A percentile compares a stretch with the other conserved stretches of the same genome.
These are phyloP conservation scores for Neotragus moschatus DNA, from an alignment of 2,113 vertebrate species.

Conservation along the genomic window DNA sequence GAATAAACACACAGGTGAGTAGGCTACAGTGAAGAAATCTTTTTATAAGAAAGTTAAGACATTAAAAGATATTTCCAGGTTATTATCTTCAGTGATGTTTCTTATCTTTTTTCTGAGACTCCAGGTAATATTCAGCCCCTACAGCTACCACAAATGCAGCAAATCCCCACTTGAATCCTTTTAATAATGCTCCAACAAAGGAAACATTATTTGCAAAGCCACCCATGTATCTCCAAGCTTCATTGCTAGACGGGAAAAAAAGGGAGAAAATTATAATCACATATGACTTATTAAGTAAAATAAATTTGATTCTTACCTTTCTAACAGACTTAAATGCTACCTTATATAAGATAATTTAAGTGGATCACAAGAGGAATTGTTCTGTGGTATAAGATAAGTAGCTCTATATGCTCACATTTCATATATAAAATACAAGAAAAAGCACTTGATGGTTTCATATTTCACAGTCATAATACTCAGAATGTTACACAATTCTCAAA, in stretches of 20 bases:
- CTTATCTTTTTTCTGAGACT: constrained; percentile 88
- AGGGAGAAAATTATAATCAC: constrained; percentile 48
- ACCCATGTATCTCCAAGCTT: constrained; percentile 92
- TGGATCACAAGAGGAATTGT: background rate
- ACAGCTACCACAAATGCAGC: constrained; percentile 90
- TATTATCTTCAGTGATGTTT: constrained; percentile 80
- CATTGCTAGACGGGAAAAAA: constrained; percentile 86
- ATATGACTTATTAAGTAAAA: background rate
- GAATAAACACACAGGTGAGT: constrained; percentile 40
- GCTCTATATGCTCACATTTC: background rate
- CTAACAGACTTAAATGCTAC: background rate
- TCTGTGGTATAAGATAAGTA: background rate
- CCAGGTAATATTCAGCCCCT: constrained; percentile 90
- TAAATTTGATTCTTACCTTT: constrained; percentile 22
- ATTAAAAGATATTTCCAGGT: constrained; percentile 11
- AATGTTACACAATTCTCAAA: background rate
- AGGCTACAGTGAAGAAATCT: constrained; percentile 23
- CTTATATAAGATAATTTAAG: background rate
- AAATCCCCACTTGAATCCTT: constrained; percentile 93
- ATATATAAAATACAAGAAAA: background rate
- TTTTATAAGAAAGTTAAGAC: constrained; percentile 12
- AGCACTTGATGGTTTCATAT: background rate
- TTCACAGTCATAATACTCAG: background rate
- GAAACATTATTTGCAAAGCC: constrained; percentile 83
- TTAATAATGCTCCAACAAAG: constrained; percentile 82